Conservation (phyloP, 2,888 invertebrate genomes). For the Scrobipalpa costella region DNA sequence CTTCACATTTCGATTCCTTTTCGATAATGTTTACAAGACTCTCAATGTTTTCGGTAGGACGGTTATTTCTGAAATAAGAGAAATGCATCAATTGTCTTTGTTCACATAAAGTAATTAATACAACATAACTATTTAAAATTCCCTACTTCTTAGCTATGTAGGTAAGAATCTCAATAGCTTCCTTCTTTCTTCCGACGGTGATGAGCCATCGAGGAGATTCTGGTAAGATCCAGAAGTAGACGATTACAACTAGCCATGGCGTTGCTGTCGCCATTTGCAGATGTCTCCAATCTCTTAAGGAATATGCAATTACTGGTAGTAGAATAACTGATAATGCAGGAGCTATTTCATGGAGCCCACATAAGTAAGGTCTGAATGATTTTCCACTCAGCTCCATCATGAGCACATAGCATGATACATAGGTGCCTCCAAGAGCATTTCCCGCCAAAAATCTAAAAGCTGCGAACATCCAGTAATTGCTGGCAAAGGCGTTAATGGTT, state of each 20-base stretch:
- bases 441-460: slow-evolving; percentile 81
- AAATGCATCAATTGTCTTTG: neutral
- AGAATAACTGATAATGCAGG: slow-evolving; percentile 78
- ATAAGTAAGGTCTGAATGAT: slow-evolving; percentile 76
- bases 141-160: slow-evolving; percentile 80
- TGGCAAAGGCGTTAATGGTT: slow-evolving; percentile 75
- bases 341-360: slow-evolving; percentile 79
- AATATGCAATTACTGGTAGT: slow-evolving; percentile 80
- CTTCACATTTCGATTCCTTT: slow-evolving; percentile 33
- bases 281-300: slow-evolving; percentile 81
- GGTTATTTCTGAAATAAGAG: slow-evolving; percentile 43
- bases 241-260: slow-evolving; percentile 77
- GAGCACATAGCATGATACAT: slow-evolving; percentile 84
- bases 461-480: slow-evolving; percentile 82
- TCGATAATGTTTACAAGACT: slow-evolving; percentile 45
- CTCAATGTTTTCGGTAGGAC: slow-evolving; percentile 43
- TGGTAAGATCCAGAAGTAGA: slow-evolving; percentile 85
- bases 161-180: slow-evolving; percentile 83
- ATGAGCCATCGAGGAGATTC: slow-evolving; percentile 91
- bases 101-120: too few species aligned
- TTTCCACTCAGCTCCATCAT: slow-evolving; percentile 83
- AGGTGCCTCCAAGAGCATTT: slow-evolving; percentile 83
- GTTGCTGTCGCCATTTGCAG: slow-evolving; percentile 80
- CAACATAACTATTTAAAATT: neutral
- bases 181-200: slow-evolving; percentile 83